Evolutionary conservation across 1,140 invertebrate genomes (phyloP), one percentile per base, ranked within the genome.

Genomic region (Nebria ingens): DNA sequence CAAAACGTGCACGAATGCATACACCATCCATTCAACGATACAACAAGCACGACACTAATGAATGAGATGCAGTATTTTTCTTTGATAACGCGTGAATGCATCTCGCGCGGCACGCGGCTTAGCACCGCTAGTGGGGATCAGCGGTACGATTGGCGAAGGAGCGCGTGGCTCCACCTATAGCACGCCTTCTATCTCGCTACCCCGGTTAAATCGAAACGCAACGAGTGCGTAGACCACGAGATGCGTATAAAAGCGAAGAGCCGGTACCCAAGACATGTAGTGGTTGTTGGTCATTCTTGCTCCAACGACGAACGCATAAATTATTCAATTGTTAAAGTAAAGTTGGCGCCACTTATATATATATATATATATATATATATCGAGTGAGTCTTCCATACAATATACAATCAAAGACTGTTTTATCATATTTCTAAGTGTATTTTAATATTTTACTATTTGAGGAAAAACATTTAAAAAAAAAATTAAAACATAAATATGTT

Each of bases 401-500:
- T n/a, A n/a, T n/a, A n/a, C n/a, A n/a, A n/a, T n/a, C n/a, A n/a
- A n/a, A n/a, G n/a, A n/a, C n/a, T n/a, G n/a, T n/a, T n/a, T n/a
- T n/a, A n/a, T n/a, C n/a, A n/a, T n/a, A n/a, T n/a, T n/a, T n/a
- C n/a, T n/a, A n/a, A n/a, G n/a, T n/a, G n/a, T n/a, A n/a, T n/a
- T n/a, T n/a, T n/a, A n/a, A n/a, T n/a, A n/a, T n/a, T n/a, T n/a
- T n/a, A n/a, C n/a, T n/a, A n/a, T n/a, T n/a, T n/a, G n/a, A n/a
- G n/a, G n/a, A n/a, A n/a, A n/a, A n/a, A n/a, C n/a, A n/a, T n/a
- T n/a, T n/a, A n/a, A n/a, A n/a, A n/a, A n/a, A n/a, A n/a, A n/a
- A n/a, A n/a, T n/a, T n/a, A n/a, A n/a, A n/a, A n/a, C n/a, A n/a
- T 40, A 29, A 64, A 62, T 50, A 71, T 71, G 69, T 67, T 71